Evolutionary conservation across 1,140 invertebrate genomes (phyloP).

Genomic region (Cydia fagiglandana): DNA sequence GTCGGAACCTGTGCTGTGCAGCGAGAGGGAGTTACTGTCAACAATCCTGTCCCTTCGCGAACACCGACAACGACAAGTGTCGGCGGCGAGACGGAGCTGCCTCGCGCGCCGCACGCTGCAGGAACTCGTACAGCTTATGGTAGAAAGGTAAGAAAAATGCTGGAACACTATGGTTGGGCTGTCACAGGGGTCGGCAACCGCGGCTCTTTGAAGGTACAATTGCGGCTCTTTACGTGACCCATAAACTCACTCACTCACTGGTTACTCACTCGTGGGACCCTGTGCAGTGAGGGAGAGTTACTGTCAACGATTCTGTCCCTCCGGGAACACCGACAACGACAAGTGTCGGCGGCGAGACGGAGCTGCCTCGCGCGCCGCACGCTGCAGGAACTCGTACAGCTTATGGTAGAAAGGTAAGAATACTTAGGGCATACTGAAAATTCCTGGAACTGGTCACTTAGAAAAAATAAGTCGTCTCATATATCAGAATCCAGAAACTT

Average conservation of each 20-base stretch:
- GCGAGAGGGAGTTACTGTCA: constrained; percentile 81
- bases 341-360: constrained; percentile 67
- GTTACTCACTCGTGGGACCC: constrained; percentile 42
- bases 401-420: constrained; percentile 77
- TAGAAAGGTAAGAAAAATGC: constrained; percentile 64
- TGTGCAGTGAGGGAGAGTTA: constrained; percentile 83
- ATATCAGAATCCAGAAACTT: no score
- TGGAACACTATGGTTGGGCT: no score
- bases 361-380: constrained; percentile 78
- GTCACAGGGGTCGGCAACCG: no score
- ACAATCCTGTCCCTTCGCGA: constrained; percentile 73
- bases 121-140: constrained; percentile 81
- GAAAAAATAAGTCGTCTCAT: no score
- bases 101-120: constrained; percentile 77
- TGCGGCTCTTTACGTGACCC: no score
- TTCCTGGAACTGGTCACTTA: no score
- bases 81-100: constrained; percentile 71
- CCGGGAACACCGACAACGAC: constrained; percentile 75
- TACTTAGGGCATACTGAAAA: no score
- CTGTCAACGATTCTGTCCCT: constrained; percentile 72
- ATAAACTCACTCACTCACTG: no score
- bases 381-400: constrained; percentile 79
- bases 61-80: constrained; percentile 75
- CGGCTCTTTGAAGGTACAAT: no score
- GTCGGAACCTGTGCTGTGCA: constrained; percentile 73